phyloP scores from a whole-genome alignment of 2,113 vertebrate species.

The Ammodytes dubius region DNA sequence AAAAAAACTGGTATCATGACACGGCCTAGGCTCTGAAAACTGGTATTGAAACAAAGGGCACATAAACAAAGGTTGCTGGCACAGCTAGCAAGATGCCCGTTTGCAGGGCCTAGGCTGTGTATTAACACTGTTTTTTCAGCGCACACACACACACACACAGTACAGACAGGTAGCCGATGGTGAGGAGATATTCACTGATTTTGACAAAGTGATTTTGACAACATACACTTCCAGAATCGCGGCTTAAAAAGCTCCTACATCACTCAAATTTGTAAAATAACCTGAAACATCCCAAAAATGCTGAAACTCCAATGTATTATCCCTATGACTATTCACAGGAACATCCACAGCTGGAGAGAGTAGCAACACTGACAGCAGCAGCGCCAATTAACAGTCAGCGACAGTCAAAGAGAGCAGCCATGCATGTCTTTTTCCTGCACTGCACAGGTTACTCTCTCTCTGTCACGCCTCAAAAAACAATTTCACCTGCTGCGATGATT shows the following conservation, averaged over 20 bases:
- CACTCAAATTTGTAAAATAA: neutral
- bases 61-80: too few species aligned
- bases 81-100: too few species aligned
- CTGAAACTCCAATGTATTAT: neutral
- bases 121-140: too few species aligned
- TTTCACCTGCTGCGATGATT: constrained; percentile 24
- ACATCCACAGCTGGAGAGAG: constrained; percentile 24
- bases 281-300: constrained; percentile 1
- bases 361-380: constrained; percentile 10
- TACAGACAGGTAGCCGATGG: too few species aligned
- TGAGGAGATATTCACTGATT: too few species aligned
- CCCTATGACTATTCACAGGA: neutral
- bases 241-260: neutral
- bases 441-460: constrained; percentile 33
- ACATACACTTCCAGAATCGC: too few species aligned
- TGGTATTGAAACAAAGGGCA: too few species aligned
- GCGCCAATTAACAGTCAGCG: constrained; percentile 14
- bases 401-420: constrained; percentile 14
- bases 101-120: too few species aligned
- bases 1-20: too few species aligned
- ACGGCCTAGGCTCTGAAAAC: too few species aligned
- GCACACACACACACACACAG: too few species aligned
- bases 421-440: constrained; percentile 16
- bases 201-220: too few species aligned
- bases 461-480: constrained; percentile 14